Conservation (phyloP, 2,888 invertebrate genomes). For the Pomacea canaliculata region DNA sequence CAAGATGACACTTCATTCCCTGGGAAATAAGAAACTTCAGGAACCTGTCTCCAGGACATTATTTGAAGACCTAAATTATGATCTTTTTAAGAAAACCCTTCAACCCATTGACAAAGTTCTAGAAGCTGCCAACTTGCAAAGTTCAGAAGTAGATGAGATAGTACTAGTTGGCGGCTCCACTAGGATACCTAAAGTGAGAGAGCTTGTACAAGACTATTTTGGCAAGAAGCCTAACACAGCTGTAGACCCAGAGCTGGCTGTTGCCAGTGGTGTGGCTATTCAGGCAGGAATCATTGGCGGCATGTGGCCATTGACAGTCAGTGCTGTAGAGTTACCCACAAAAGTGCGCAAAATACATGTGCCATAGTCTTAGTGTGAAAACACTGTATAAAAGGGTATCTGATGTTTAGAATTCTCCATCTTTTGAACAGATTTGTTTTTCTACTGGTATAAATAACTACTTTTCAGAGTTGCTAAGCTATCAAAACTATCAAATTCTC, state of each 20-base stretch:
- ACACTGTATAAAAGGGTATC: no score
- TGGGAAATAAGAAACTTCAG: slow-evolving; percentile 52
- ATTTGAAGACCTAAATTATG: slow-evolving; percentile 71
- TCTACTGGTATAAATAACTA: no score
- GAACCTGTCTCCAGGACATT: slow-evolving; percentile 65
- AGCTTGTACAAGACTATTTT: slow-evolving; percentile 70
- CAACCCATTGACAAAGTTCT: slow-evolving; percentile 70
- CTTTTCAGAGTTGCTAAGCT: no score
- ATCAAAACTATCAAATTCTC: no score
- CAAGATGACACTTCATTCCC: slow-evolving; percentile 60
- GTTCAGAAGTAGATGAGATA: slow-evolving; percentile 71
- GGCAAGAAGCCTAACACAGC: slow-evolving; percentile 61
- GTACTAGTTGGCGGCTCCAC: slow-evolving; percentile 73
- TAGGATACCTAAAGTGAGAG: slow-evolving; percentile 70
- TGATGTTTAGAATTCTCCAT: no score
- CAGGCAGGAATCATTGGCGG: slow-evolving; percentile 73
- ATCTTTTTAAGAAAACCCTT: slow-evolving; percentile 70
- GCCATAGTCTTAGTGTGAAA: slow-evolving; percentile 3
- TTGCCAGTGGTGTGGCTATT: slow-evolving; percentile 72
- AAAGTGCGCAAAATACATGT: slow-evolving; percentile 62
- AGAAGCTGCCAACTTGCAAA: slow-evolving; percentile 60
- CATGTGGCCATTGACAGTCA: slow-evolving; percentile 72
- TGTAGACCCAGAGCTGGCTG: slow-evolving; percentile 72
- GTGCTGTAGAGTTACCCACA: slow-evolving; percentile 67
- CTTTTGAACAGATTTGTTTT: no score